Conservation (phyloP, 64 coral and sea anemone genomes). For the Montipora foliosa region DNA sequence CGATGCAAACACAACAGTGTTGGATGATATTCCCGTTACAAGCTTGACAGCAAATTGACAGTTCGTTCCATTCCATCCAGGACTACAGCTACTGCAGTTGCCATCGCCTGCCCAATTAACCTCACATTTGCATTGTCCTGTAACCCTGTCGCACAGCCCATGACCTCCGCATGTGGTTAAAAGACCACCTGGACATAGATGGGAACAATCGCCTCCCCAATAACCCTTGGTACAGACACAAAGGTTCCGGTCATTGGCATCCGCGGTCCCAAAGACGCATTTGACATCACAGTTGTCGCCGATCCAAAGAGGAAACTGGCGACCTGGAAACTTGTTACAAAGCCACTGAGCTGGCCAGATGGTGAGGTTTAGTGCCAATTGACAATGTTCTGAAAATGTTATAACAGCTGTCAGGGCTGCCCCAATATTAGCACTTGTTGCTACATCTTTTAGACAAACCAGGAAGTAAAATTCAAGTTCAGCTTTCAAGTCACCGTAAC, state of each 20-base stretch:
- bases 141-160: constrained; percentile 75
- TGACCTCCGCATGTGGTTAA: constrained; percentile 71
- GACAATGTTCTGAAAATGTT: constrained; percentile 88
- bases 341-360: constrained; percentile 86
- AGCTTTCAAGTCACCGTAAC: constrained; percentile 53
- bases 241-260: constrained; percentile 61
- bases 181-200: constrained; percentile 83
- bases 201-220: constrained; percentile 82
- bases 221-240: constrained; percentile 82
- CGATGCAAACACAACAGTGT: constrained; percentile 37
- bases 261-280: constrained; percentile 86
- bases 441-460: constrained; percentile 83
- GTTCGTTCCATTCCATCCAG: constrained; percentile 72
- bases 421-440: constrained; percentile 26
- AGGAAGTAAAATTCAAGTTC: constrained; percentile 83
- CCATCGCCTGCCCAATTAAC: constrained; percentile 84
- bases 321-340: constrained; percentile 82
- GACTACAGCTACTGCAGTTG: constrained; percentile 74
- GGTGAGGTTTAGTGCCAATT: constrained; percentile 51
- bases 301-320: constrained; percentile 86
- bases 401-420: constrained; percentile 74
- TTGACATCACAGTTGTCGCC: constrained; percentile 74
- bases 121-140: constrained; percentile 75
- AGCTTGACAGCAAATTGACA: constrained; percentile 83
- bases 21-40: constrained; percentile 3